A percentile compares a stretch with the other conserved stretches of the same genome.
Conservation (phyloP, 2,888 invertebrate genomes). For the Heliconius cydno region DNA sequence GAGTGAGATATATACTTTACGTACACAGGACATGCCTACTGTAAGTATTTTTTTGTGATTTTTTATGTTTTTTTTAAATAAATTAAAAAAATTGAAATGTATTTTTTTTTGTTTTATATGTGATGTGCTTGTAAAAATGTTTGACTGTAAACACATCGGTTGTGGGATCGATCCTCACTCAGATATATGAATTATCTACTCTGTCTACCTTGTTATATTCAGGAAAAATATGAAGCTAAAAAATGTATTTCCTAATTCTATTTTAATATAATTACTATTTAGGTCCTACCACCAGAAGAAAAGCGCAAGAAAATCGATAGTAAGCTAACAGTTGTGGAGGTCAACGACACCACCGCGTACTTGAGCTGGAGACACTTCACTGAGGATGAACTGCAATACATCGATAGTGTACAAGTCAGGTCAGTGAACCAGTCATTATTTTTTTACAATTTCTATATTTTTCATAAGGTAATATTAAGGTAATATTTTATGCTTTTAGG, state of each 20-base stretch:
- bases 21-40: slow-evolving; percentile 83
- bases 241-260: not conserved
- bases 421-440: slow-evolving; percentile 45
- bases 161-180: not conserved
- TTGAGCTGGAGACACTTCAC: slow-evolving; percentile 92
- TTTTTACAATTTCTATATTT: not conserved
- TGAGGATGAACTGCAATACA: slow-evolving; percentile 91
- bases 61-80: not conserved
- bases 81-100: no score
- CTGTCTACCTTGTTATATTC: not conserved
- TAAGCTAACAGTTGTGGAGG: slow-evolving; percentile 87
- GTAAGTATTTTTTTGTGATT: slow-evolving; percentile 55
- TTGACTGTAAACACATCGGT: not conserved
- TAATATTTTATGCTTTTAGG: no score
- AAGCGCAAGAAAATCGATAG: slow-evolving; percentile 86
- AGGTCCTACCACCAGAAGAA: slow-evolving; percentile 67
- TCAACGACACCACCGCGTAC: slow-evolving; percentile 90
- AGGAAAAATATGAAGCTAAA: not conserved
- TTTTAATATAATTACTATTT: slow-evolving; percentile 16
- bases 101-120: no score
- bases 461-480: no score
- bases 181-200: not conserved
- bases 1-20: slow-evolving; percentile 89
- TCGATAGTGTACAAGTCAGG: slow-evolving; percentile 93
- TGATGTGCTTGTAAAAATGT: no score